These are phyloP conservation scores for Echinops telfairi DNA, from an alignment of 2,113 vertebrate species.

Conservation along the genomic window DNA sequence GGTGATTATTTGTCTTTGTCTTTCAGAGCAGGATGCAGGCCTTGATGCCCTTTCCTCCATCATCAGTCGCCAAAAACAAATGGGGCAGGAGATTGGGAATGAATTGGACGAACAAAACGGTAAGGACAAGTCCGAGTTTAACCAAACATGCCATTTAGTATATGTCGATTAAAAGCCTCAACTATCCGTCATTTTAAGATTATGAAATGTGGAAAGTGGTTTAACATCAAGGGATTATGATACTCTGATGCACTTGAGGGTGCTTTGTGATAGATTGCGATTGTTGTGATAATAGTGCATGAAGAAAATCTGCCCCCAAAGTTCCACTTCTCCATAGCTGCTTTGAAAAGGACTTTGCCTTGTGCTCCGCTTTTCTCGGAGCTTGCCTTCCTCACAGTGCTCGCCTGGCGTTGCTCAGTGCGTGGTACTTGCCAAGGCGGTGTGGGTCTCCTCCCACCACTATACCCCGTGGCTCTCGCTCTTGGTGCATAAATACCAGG, in stretches of 20 bases:
- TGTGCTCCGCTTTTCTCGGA: background rate
- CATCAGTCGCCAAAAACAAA: constrained; percentile 96
- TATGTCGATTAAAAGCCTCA: background rate
- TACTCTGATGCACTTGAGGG: background rate
- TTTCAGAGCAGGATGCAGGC: constrained; percentile 96
- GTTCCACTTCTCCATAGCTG: constrained; percentile 9
- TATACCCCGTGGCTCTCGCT: rapidly evolving
- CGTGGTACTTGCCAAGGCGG: rapidly evolving
- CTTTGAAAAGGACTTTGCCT: constrained; percentile 50
- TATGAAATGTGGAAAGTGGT: background rate
- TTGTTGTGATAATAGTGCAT: background rate
- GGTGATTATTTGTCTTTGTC: background rate
- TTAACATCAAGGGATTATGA: background rate
- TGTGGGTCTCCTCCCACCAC: rapidly evolving
- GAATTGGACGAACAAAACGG: constrained; percentile 98
- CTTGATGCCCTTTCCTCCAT: constrained; percentile 95
- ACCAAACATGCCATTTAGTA: background rate
- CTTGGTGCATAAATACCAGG: background rate
- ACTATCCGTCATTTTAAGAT: background rate
- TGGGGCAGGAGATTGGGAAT: constrained; percentile 98
- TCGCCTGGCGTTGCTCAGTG: background rate
- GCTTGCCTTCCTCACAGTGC: too few relatives aligned
- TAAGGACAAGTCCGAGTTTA: constrained; percentile 83
- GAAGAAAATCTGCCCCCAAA: constrained; percentile 31
- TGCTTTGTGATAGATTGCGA: background rate